These are phyloP conservation scores for Molorchus minor DNA, from an alignment of 2,888 invertebrate species.

Conservation along the genomic window DNA sequence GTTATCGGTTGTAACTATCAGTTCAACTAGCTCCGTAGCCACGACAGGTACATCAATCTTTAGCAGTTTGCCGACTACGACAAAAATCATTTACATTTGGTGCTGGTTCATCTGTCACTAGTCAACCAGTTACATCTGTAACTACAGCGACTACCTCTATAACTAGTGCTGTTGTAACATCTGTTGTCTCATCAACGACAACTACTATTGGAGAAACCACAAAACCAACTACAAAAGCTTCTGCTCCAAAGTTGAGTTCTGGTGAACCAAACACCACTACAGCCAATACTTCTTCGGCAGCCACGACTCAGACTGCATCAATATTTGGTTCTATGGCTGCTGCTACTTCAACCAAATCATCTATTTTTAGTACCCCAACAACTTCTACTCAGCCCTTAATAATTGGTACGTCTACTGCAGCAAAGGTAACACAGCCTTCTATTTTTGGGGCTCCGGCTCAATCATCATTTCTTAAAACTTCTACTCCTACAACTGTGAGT, in stretches of 20 bases:
- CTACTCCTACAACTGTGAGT: background rate
- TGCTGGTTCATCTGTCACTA: background rate
- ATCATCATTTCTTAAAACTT: constrained; percentile 16
- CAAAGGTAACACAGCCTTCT: constrained; percentile 19
- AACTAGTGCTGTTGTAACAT: background rate
- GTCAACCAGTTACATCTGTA: background rate
- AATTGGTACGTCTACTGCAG: constrained; percentile 19
- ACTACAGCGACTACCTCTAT: constrained; percentile 3
- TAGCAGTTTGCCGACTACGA: too few species aligned
- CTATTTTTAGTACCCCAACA: constrained; percentile 27
- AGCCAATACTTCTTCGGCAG: background rate
- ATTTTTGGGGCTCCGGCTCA: constrained; percentile 25
- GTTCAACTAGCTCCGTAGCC: too few species aligned
- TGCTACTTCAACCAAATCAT: constrained; percentile 24
- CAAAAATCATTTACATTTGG: background rate
- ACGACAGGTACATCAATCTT: too few species aligned
- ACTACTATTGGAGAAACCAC: background rate
- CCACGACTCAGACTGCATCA: constrained; percentile 5
- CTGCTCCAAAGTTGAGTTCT: background rate
- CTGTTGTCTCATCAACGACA: background rate
- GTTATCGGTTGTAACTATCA: background rate
- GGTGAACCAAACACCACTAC: background rate
- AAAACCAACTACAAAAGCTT: background rate
- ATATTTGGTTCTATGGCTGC: constrained; percentile 3
- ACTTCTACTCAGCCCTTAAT: constrained; percentile 27